Evolutionary conservation across 2,797 vertebrate species (phyloP), one percentile per base, ranked within the genome.

Genomic region (Carcharodon carcharias): DNA sequence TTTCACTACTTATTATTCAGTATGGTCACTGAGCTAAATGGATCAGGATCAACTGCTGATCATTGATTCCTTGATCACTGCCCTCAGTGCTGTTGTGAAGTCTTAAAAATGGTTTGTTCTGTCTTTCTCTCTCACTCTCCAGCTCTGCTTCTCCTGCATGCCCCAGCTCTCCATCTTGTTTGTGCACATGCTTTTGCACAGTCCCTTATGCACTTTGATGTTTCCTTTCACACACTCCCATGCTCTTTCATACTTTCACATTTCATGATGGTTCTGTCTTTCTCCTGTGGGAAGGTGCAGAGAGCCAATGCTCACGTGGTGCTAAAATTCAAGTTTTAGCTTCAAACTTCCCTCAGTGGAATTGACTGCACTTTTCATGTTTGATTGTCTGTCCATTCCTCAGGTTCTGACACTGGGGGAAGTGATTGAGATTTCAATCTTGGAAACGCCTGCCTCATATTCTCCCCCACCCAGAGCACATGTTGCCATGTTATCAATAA

Each of bases 111-210:
- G 26, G 54, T 88, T 93, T 69, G 40, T n/a, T 54, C 65, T 80
- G 54, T 71, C 88, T 56, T 18, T 58, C 96, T 73, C 96, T 73
- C 67, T 94, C 95, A 92, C 85, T 54, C 50, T 88, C 85, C 50
- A 21, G 16, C 45, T 35, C 28, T n/a, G 1, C 35, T 35, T 92
- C 21, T n/a, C 0, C 35, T 61, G 89, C 58, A 61, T 61, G 28
- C 35, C 23, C n/a, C 4, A 26, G 91, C 61, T 94, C 65, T 23
- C 92, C 2, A 26, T 67, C 91, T 35, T 80, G 67, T 5, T 54
- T 50, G 58, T 61, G 18, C 31, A 50, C 16, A 82, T 82, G n/a
- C 21, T 85, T 4, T 50, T 21, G 26, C 1, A 45, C 40, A 85
- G 45, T 50, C 45, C 45, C 45, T 50, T 50, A 50, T 50, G 45